Evolutionary conservation across 2,113 vertebrate species (phyloP), one percentile per base, ranked within the genome.

Genomic region (Cyanistes caeruleus): DNA sequence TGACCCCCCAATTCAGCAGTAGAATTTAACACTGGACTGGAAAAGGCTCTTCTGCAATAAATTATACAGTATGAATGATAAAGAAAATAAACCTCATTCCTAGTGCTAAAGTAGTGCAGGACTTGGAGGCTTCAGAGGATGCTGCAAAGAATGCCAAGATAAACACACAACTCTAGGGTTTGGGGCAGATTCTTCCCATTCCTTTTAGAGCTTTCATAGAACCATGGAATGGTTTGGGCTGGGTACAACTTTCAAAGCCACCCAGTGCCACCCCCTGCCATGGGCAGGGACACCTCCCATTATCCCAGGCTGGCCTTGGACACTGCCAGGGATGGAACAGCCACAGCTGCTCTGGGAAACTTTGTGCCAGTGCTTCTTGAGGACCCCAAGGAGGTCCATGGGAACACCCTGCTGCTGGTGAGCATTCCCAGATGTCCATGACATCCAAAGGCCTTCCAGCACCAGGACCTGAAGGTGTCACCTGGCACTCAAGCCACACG

Each of bases 261-360:
- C 21, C 5, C 16, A 35, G 13, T 49, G 0, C 5, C 30, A 49
- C 16, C 9, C 46, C 9, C 35, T 49, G 35, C 30, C 25, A 33
- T 3, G 18, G 19, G 22, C 43, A 88, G 25, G 35, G 31, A 35
- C 76, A 64, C 5, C 10, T 73, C 13, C 67, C 59, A 51, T 22
- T 6, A 0, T 0, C 3, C 21, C 22, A 65, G 8, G 2, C 0
- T 44, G 55, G 30, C 24, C 30, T 41, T 5, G 62, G 62, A 11
- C 48, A 68, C 25, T 31, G 0, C 12, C 41, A 76, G 63, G 35
- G 30, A 35, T 33, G 68, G 55, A 2, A 4, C 17, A 68, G 48
- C 17, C 62, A 27, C 41, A 74, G 27, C 15, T 56, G 3, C 17
- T 53, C 41, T 19, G 41, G 20, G 11, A 17, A 62, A 6, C 20